Conservation (phyloP, 2,888 invertebrate genomes). For the Phyto melanocephala region DNA sequence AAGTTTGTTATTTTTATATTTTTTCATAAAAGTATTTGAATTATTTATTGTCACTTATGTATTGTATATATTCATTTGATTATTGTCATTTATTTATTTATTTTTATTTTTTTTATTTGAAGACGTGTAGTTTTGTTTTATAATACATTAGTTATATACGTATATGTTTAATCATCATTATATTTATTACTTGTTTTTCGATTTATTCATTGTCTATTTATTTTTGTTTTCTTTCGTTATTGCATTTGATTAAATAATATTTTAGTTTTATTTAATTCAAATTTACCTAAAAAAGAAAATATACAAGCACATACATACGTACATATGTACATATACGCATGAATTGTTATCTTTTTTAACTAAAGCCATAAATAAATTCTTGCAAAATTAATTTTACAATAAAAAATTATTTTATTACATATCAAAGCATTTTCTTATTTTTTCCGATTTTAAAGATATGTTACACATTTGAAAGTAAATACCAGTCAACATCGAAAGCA, state of each 20-base stretch:
- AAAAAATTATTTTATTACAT: neutral
- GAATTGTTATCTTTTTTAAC: slow-evolving; percentile 55
- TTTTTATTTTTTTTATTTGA: neutral
- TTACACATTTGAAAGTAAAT: too few relatives aligned
- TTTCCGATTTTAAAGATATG: too few relatives aligned
- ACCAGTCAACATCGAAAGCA: too few relatives aligned
- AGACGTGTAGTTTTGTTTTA: too few relatives aligned
- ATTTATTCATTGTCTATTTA: neutral
- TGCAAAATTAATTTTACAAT: slow-evolving; percentile 26
- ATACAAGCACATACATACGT: neutral
- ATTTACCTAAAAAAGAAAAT: neutral
- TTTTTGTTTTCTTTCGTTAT: neutral
- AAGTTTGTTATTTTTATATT: neutral
- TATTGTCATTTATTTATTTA: neutral
- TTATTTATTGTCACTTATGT: neutral
- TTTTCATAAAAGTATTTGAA: too few relatives aligned
- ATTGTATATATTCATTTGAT: neutral
- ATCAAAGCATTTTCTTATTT: too few relatives aligned
- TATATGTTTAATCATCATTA: too few relatives aligned
- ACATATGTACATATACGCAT: neutral
- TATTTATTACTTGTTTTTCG: neutral
- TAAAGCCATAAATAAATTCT: slow-evolving; percentile 52
- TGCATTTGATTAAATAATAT: slow-evolving; percentile 18
- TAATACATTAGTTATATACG: too few relatives aligned
- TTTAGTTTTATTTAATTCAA: slow-evolving; percentile 20